phyloP scores from a whole-genome alignment of 1,140 invertebrate species.

The Pachypeltis micranthus region DNA sequence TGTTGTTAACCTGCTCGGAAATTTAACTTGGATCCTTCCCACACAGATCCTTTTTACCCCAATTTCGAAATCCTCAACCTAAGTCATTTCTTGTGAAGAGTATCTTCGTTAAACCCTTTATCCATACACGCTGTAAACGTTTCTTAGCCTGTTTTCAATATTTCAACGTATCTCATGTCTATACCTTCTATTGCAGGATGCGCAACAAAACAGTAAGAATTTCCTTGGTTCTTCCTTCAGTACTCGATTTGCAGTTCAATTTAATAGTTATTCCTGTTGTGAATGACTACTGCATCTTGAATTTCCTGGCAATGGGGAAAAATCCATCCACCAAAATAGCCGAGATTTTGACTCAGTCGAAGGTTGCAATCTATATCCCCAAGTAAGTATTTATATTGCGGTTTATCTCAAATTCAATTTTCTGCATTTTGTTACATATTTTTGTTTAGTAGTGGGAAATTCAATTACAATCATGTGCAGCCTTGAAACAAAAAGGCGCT shows the following conservation, averaged over 20 bases:
- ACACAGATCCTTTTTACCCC: too few relatives aligned
- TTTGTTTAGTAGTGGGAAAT: background rate
- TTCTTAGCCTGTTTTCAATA: too few relatives aligned
- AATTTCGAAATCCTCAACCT: too few relatives aligned
- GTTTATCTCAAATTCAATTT: background rate
- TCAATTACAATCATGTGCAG: too few relatives aligned
- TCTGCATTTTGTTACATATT: background rate
- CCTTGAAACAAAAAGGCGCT: too few relatives aligned
- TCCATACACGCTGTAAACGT: too few relatives aligned
- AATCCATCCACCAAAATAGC: background rate
- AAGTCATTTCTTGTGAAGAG: too few relatives aligned
- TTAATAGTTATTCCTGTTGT: background rate
- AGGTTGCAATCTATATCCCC: background rate
- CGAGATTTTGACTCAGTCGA: background rate
- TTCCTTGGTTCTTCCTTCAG: background rate
- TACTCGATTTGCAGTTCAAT: background rate
- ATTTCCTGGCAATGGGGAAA: background rate
- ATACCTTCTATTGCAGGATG: background rate
- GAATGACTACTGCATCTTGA: background rate
- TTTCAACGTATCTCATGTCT: too few relatives aligned
- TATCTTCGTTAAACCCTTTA: too few relatives aligned
- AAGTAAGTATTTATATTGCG: background rate
- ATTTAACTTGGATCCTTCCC: too few relatives aligned
- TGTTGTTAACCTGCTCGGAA: too few relatives aligned
- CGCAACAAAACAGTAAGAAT: background rate